phyloP scores from a whole-genome alignment of 92 coral and sea anemone genomes.

The Phymanthus crucifer region DNA sequence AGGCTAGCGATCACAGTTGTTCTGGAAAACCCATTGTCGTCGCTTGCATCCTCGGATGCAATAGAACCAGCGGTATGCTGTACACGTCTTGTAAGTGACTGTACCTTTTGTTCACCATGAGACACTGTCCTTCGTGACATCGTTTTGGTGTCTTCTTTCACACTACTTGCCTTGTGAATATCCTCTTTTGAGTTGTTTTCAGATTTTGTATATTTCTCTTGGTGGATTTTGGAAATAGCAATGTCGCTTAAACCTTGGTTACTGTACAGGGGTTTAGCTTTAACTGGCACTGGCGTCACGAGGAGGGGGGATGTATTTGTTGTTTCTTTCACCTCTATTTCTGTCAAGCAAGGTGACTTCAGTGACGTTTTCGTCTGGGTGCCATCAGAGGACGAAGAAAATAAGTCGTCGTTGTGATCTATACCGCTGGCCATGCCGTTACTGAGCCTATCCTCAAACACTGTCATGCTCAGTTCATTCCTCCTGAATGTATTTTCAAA shows the following conservation, averaged over 20 bases:
- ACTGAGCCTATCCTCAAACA: neutral
- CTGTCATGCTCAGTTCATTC: neutral
- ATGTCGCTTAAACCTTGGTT: neutral
- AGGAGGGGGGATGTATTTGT: neutral
- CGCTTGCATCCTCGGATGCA: neutral
- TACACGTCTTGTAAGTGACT: neutral
- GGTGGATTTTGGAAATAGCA: neutral
- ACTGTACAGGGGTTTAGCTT: too few relatives aligned
- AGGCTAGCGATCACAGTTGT: conserved; percentile 55
- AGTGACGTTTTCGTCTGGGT: neutral
- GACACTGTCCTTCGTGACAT: neutral
- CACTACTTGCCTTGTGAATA: neutral
- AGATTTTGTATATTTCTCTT: neutral
- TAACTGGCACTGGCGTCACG: too few relatives aligned
- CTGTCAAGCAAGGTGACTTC: neutral
- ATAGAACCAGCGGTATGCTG: neutral
- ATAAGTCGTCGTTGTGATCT: neutral
- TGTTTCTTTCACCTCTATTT: neutral
- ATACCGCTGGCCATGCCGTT: neutral
- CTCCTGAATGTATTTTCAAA: neutral
- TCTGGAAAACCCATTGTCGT: conserved; percentile 7
- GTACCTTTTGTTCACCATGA: neutral
- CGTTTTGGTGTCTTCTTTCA: neutral
- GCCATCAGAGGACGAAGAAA: neutral
- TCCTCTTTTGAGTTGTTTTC: neutral